Evolutionary conservation across 1,140 invertebrate species (phyloP), one percentile per base, ranked within the genome.

Genomic region (Acromyrmex echinatior): DNA sequence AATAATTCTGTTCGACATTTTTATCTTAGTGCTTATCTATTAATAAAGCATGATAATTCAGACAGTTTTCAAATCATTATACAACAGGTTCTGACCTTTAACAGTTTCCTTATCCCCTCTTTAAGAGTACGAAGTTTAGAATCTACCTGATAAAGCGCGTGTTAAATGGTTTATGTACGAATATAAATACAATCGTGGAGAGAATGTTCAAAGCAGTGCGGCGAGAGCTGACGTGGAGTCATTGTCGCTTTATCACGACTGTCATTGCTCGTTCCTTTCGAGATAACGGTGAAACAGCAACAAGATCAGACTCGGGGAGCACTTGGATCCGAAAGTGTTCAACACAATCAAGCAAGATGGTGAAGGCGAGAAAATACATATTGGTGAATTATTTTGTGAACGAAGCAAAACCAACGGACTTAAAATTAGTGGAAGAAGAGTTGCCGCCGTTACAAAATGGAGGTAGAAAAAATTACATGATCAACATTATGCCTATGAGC

Each of bases 361-460:
- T 96, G 2, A 95, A 93, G 73, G 95, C 96, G 16, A 96, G 96
- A 89, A 97, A 96, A 93, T 97, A 96, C 91, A 94, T 97, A 25
- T 90, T 97, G 18, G 96, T 94, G 0, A 96, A 96, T 89, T 95
- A 96, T 88, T 97, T 97, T 92, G 93, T 96, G 87, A 97, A 96
- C 1, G 96, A 96, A 86, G 97, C 97, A 14, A 97, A 97, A 90
- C 93, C 94, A 62, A 95, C 94, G 31, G 97, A 97, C 93, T 96
- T 97, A 58, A 93, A 96, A 91, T 93, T 97, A 28, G 95, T 96
- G 0, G 96, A 97, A 92, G 97, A 97, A 93, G 96, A 97, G 84
- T 87, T 97, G 45, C 96, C 96, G 9, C 92, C 95, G 39, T 86
- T 97, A 60, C 95, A 97, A 92, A 95, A 97, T 95, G 97, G 96